Evolutionary conservation across 1,140 invertebrate species (phyloP).

Genomic region (Drosophila kanapiae): DNA sequence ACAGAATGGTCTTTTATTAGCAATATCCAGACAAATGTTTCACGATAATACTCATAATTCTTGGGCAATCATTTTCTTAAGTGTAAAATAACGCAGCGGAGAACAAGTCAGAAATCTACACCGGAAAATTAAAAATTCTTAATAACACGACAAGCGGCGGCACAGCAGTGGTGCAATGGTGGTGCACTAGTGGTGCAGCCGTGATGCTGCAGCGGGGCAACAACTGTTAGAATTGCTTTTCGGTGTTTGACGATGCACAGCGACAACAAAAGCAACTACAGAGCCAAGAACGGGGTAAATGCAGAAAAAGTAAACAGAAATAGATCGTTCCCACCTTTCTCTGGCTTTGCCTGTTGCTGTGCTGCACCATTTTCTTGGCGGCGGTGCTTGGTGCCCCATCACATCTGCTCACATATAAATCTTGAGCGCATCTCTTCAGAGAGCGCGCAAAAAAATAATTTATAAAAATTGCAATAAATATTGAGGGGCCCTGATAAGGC

Average conservation of each 20-base stretch:
- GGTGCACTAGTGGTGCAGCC: conserved; percentile 19
- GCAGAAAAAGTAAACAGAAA: conserved; percentile 38
- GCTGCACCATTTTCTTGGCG: conserved; percentile 15
- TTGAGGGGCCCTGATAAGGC: conserved; percentile 79
- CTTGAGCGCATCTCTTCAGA: conserved; percentile 35
- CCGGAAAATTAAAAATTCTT: conserved; percentile 85
- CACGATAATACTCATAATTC: background rate
- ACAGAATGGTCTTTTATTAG: background rate
- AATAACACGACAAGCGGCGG: conserved; percentile 79
- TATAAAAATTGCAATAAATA: conserved; percentile 82
- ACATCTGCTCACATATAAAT: conserved; percentile 58
- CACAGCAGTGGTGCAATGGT: conserved; percentile 53
- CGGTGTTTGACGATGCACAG: conserved; percentile 61
- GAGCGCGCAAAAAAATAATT: conserved; percentile 39
- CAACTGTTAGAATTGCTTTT: conserved; percentile 82
- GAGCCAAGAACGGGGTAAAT: background rate
- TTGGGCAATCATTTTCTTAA: background rate
- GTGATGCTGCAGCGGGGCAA: conserved; percentile 41
- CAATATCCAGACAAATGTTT: background rate
- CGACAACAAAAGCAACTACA: conserved; percentile 50
- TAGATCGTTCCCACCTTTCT: conserved; percentile 50
- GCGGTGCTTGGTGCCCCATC: conserved; percentile 17
- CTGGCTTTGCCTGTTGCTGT: background rate
- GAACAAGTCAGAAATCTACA: conserved; percentile 80
- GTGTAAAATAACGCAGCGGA: conserved; percentile 17